These are phyloP conservation scores for Sebastiscus tertius DNA, from an alignment of 2,797 vertebrate species.

Conservation along the genomic window DNA sequence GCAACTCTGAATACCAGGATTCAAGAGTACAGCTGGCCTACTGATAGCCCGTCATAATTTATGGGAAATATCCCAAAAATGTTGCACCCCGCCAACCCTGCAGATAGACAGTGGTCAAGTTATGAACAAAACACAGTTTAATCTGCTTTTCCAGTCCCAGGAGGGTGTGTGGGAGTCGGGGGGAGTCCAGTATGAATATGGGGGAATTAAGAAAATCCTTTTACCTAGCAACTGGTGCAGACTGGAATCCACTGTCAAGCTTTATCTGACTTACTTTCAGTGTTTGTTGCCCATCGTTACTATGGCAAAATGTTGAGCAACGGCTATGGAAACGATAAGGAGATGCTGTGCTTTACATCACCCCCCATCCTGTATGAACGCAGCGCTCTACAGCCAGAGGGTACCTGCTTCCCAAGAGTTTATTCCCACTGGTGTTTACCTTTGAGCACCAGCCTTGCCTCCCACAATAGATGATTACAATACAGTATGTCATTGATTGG, in stretches of 20 bases:
- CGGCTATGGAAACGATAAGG: constrained; percentile 33
- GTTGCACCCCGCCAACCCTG: constrained; percentile 61
- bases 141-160: constrained; percentile 62
- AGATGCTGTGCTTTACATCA: constrained; percentile 23
- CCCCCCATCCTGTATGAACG: constrained; percentile 5
- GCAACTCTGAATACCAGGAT: constrained; percentile 66
- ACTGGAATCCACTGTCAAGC: constrained; percentile 74
- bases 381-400: background rate
- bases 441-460: constrained; percentile 43
- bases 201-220: constrained; percentile 69
- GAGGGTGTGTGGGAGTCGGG: constrained; percentile 59
- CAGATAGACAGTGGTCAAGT: constrained; percentile 55
- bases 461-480: constrained; percentile 69
- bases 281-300: constrained; percentile 60
- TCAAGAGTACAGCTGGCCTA: constrained; percentile 72
- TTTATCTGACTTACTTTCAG: constrained; percentile 62
- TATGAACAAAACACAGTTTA: constrained; percentile 62
- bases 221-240: constrained; percentile 78
- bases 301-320: constrained; percentile 52
- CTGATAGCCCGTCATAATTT: constrained; percentile 76
- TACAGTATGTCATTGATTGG: constrained; percentile 77
- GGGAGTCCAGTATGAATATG: constrained; percentile 70
- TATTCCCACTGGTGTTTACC: constrained; percentile 62
- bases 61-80: constrained; percentile 77
- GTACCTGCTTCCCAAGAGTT: constrained; percentile 28